A percentile compares a stretch with the other conserved stretches of the same genome.
Conservation (phyloP, 35 echinoderm and acorn worm species). For the Stichopus chloronotus region DNA sequence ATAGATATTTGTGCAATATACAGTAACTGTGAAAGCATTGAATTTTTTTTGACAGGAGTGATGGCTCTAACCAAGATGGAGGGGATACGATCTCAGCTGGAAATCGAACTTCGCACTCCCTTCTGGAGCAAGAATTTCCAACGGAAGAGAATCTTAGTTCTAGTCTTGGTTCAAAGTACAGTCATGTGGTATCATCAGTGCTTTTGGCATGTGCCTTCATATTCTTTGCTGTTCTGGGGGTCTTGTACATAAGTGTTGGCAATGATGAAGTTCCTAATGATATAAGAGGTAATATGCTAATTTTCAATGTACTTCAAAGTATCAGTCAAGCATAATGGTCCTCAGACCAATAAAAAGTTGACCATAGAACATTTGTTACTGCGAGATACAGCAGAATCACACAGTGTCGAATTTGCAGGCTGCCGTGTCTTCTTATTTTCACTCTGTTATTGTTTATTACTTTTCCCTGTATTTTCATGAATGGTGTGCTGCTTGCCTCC, state of each 20-base stretch:
- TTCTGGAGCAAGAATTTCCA: constrained; percentile 65
- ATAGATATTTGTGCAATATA: neutral
- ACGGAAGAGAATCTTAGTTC: constrained; percentile 70
- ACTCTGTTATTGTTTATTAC: no score
- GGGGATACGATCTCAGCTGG: neutral
- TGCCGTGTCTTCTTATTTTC: no score
- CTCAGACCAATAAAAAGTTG: no score
- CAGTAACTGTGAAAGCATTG: neutral
- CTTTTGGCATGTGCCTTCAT: constrained; percentile 72
- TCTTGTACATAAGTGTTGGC: constrained; percentile 67
- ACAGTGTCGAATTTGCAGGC: no score
- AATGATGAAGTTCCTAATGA: constrained; percentile 26
- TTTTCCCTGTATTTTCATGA: no score
- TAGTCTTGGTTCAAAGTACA: constrained; percentile 63
- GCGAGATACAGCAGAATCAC: no score
- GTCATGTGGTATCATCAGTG: constrained; percentile 67
- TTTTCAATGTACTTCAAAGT: neutral
- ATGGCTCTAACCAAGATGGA: neutral
- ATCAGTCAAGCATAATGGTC: neutral
- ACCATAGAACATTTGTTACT: no score
- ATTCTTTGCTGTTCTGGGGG: constrained; percentile 69
- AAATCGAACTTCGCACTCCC: constrained; percentile 15
- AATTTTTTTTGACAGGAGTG: neutral
- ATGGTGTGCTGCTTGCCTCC: no score
- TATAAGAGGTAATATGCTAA: neutral